phyloP scores from a whole-genome alignment of 2,113 vertebrate species.

The Rhabdomys dilectus region DNA sequence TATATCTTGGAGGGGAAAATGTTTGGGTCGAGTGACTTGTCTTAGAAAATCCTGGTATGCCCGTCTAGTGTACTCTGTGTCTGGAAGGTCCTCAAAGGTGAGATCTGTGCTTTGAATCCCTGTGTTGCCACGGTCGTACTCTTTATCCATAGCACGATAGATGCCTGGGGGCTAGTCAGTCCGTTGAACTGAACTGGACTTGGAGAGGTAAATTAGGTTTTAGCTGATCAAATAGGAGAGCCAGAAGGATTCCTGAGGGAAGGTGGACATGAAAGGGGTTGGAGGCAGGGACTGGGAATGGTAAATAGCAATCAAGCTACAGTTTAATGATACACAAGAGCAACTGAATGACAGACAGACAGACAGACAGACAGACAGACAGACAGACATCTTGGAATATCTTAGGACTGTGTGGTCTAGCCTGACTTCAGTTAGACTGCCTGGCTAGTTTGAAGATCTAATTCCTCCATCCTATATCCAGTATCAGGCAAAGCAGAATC shows the following conservation, averaged over 20 bases:
- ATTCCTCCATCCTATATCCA: neutral
- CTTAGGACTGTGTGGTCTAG: neutral
- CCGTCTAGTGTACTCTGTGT: neutral
- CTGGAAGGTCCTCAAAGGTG: neutral
- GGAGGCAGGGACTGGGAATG: neutral
- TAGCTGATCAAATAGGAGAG: neutral
- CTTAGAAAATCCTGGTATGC: neutral
- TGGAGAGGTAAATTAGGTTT: neutral
- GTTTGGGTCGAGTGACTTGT: neutral
- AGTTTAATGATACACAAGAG: neutral
- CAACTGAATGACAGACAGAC: neutral
- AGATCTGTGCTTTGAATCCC: neutral
- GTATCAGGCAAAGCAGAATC: neutral
- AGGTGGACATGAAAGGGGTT: neutral
- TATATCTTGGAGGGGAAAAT: neutral
- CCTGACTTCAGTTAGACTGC: neutral
- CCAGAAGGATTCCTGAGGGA: neutral
- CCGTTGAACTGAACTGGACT: neutral
- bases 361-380: neutral
- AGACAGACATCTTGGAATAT: neutral
- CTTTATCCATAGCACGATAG: neutral
- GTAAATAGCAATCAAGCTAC: neutral
- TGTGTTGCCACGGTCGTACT: neutral
- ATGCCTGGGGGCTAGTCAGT: neutral
- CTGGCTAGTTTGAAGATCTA: neutral